Percentiles rank a stretch among this genome's conserved stretches.
Evolutionary conservation across 2,888 invertebrate genomes (phyloP).

Genomic region (Rosalia funebris): DNA sequence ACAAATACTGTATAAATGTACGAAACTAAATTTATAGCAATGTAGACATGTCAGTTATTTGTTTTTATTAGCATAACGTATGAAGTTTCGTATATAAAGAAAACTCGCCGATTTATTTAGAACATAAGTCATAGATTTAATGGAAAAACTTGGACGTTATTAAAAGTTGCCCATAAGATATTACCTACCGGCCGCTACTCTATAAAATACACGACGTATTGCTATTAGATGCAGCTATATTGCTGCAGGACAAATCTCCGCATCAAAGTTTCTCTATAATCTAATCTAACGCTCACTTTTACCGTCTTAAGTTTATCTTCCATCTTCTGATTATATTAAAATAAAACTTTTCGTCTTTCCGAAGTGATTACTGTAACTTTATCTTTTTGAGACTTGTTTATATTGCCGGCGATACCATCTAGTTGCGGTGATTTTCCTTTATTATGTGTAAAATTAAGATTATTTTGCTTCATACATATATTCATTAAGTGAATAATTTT

Average conservation of each 20-base stretch:
- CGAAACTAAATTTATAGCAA: slow-evolving; percentile 37
- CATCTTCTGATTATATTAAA: slow-evolving; percentile 50
- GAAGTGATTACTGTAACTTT: slow-evolving; percentile 36
- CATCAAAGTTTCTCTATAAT: slow-evolving; percentile 48
- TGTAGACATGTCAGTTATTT: slow-evolving; percentile 40
- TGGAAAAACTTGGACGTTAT: slow-evolving; percentile 61
- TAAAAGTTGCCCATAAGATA: slow-evolving; percentile 57
- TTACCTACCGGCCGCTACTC: slow-evolving; percentile 54
- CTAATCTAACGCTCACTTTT: slow-evolving; percentile 50
- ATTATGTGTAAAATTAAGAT: background rate
- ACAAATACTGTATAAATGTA: slow-evolving; percentile 36
- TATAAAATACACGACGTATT: slow-evolving; percentile 56
- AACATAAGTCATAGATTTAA: slow-evolving; percentile 57
- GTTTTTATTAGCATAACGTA: slow-evolving; percentile 41
- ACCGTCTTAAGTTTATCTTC: slow-evolving; percentile 48
- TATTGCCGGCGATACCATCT: slow-evolving; percentile 37
- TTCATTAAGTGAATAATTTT: too few relatives aligned
- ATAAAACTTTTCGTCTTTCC: slow-evolving; percentile 40
- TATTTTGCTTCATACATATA: too few relatives aligned
- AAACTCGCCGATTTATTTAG: slow-evolving; percentile 41
- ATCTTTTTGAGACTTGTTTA: slow-evolving; percentile 35
- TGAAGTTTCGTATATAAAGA: slow-evolving; percentile 44
- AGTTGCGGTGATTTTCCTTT: slow-evolving; percentile 18
- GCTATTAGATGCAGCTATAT: slow-evolving; percentile 37
- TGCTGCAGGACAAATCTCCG: slow-evolving; percentile 36